A percentile compares a stretch with the other conserved stretches of the same genome.
phyloP scores from a whole-genome alignment of 2,888 invertebrate genomes.

The Caenorhabditis imperialis region DNA sequence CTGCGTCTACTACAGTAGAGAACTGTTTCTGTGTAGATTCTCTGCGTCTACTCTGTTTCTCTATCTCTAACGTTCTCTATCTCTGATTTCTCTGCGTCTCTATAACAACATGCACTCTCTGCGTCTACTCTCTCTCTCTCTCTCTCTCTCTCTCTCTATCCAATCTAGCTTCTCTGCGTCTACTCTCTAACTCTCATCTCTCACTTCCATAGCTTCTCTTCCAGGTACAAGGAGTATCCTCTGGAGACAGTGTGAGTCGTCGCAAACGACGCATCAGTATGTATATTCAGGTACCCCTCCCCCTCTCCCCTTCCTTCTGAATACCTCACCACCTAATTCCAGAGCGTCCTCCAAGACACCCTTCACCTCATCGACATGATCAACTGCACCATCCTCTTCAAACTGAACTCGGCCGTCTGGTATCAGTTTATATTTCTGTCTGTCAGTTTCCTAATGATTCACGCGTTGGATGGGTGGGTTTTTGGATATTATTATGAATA shows the following conservation, averaged over 20 bases:
- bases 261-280: slow-evolving; percentile 42
- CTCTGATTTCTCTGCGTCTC: no score
- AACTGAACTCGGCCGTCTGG: slow-evolving; percentile 45
- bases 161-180: no score
- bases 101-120: no score
- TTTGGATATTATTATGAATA: slow-evolving; percentile 5
- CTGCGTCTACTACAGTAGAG: no score
- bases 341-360: slow-evolving; percentile 52
- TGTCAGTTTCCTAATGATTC: slow-evolving; percentile 45
- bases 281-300: slow-evolving; percentile 37
- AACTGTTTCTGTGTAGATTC: no score
- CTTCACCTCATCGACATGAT: slow-evolving; percentile 54
- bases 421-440: slow-evolving; percentile 52
- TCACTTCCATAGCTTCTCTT: no score
- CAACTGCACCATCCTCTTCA: slow-evolving; percentile 50
- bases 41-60: no score
- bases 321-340: slow-evolving; percentile 32
- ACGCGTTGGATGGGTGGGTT: slow-evolving; percentile 47
- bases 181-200: no score
- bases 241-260: slow-evolving; percentile 20
- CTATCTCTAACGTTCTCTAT: no score
- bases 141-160: no score
- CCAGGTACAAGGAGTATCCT: slow-evolving; percentile 41
- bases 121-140: no score
- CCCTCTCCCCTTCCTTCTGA: no score